Evolutionary conservation across 2,113 vertebrate genomes (phyloP).

Genomic region (Ahaetulla prasina): DNA sequence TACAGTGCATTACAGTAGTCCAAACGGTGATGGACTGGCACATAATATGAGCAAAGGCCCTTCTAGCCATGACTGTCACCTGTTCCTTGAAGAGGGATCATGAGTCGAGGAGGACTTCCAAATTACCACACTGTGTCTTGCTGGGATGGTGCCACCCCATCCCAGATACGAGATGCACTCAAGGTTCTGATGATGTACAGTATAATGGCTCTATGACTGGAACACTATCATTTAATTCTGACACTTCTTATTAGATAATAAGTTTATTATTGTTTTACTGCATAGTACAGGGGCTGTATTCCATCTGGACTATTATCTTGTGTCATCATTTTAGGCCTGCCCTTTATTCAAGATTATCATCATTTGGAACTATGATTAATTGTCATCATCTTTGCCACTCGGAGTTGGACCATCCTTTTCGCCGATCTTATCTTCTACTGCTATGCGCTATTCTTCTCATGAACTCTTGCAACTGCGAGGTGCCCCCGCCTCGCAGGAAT

Average conservation of each 20-base stretch:
- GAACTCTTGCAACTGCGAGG: too few relatives aligned
- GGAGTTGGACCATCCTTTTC: too few relatives aligned
- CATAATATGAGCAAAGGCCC: neutral
- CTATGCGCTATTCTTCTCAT: too few relatives aligned
- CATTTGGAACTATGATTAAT: too few relatives aligned
- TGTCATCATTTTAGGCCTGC: too few relatives aligned
- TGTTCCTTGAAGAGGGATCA: neutral
- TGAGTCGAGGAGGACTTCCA: neutral
- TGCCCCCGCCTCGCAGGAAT: too few relatives aligned
- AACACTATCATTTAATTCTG: neutral
- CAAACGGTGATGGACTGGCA: neutral
- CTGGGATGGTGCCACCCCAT: neutral
- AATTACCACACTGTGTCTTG: neutral
- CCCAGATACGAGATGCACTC: neutral
- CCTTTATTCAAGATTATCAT: too few relatives aligned
- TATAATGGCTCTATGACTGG: neutral
- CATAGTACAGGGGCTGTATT: too few relatives aligned
- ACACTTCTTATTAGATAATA: neutral
- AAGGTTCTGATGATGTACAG: neutral
- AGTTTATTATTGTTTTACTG: neutral
- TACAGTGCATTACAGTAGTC: neutral
- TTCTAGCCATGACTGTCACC: neutral
- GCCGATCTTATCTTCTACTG: too few relatives aligned
- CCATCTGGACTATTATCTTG: too few relatives aligned
- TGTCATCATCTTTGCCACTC: too few relatives aligned